Evolutionary conservation across 1,140 invertebrate genomes (phyloP).

Genomic region (Sminthurinus signatus): DNA sequence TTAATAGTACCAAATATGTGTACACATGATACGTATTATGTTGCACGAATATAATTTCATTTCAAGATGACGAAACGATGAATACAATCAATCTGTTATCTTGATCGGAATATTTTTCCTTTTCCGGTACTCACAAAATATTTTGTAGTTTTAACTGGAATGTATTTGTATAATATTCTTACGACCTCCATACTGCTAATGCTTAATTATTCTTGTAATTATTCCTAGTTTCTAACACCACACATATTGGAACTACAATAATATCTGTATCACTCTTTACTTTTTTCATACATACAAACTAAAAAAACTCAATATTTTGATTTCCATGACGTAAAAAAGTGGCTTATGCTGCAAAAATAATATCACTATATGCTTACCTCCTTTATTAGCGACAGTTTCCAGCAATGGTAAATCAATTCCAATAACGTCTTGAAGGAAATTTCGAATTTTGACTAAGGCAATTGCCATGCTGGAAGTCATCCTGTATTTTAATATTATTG

Average conservation of each 20-base stretch:
- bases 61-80: no score
- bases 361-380: conserved; percentile 23
- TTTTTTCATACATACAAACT: neutral
- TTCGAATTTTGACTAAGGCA: conserved; percentile 24
- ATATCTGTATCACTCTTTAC: neutral
- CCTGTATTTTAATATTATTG: neutral
- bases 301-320: neutral
- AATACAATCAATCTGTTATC: no score
- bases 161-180: no score
- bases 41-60: no score
- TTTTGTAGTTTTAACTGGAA: no score
- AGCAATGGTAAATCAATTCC: conserved; percentile 28
- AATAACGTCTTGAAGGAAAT: conserved; percentile 15
- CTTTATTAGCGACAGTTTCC: conserved; percentile 31
- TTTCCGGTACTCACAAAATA: no score
- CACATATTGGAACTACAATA: conserved; percentile 1
- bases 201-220: no score
- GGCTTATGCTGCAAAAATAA: conserved; percentile 4
- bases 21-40: no score
- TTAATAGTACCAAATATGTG: no score
- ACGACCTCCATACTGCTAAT: no score
- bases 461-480: conserved; percentile 16
- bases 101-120: no score
- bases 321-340: neutral
- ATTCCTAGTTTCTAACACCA: no score